Percentiles rank a stretch among this genome's conserved stretches.
These are phyloP conservation scores for Condylura cristata DNA, from an alignment of 2,113 vertebrate species.

Conservation along the genomic window DNA sequence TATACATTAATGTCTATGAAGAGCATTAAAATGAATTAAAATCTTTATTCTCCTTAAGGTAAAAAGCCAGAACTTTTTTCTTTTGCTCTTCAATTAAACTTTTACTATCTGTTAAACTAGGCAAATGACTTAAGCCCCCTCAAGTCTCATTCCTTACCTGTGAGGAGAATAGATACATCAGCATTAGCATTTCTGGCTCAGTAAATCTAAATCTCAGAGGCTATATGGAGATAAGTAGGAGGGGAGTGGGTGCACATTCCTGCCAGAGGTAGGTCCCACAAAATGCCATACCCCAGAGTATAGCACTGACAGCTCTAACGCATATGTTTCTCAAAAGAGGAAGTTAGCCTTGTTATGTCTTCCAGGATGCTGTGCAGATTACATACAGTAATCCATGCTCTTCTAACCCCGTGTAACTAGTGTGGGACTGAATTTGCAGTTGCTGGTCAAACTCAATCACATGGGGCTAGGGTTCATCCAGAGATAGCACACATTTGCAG, in stretches of 20 bases:
- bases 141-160: background rate
- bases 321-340: background rate
- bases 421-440: background rate
- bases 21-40: background rate
- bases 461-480: background rate
- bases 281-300: too few species aligned
- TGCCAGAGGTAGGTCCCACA: background rate
- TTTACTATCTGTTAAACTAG: background rate
- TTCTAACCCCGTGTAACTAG: background rate
- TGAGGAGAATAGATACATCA: background rate
- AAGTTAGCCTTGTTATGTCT: background rate
- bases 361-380: background rate
- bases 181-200: background rate
- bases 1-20: background rate
- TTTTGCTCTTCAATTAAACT: background rate
- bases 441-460: background rate
- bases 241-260: background rate
- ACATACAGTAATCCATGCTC: conserved; percentile 48
- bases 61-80: background rate
- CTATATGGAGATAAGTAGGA: accelerated
- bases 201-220: background rate
- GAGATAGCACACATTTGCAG: background rate
- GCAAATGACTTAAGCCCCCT: background rate
- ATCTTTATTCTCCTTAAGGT: background rate
- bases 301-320: background rate